phyloP scores from a whole-genome alignment of 2,888 invertebrate species.

The Mycalesis mineus region DNA sequence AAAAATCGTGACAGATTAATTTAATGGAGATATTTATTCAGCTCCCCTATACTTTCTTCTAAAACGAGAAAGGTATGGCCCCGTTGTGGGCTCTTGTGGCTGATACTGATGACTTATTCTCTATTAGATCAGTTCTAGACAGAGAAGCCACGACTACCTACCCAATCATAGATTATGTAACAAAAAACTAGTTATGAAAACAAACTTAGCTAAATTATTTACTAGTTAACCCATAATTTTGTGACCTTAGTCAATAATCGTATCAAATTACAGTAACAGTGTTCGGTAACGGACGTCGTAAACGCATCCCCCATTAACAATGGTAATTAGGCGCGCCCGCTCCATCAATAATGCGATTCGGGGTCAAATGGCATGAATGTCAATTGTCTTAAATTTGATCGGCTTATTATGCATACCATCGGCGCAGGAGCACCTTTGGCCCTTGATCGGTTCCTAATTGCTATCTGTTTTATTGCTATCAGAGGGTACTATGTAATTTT shows the following conservation, averaged over 20 bases:
- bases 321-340: constrained; percentile 50
- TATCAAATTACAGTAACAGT: constrained; percentile 14
- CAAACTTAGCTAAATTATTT: background rate
- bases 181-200: background rate
- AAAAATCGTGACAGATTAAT: too few species aligned
- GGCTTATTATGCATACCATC: constrained; percentile 11
- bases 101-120: too few species aligned
- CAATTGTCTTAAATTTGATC: constrained; percentile 51
- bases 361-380: constrained; percentile 50
- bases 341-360: constrained; percentile 46
- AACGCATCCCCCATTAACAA: constrained; percentile 45
- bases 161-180: background rate
- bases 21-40: too few species aligned
- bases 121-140: too few species aligned
- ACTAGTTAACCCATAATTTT: background rate
- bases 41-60: too few species aligned
- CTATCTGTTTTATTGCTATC: background rate
- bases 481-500: too few species aligned
- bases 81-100: too few species aligned
- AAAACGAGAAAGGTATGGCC: too few species aligned
- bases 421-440: background rate
- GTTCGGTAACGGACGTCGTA: constrained; percentile 42
- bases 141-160: background rate
- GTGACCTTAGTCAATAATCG: constrained; percentile 12
- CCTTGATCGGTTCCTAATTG: background rate